Conservation (phyloP, 2,797 vertebrate species). For the Hippocampus kuda region DNA sequence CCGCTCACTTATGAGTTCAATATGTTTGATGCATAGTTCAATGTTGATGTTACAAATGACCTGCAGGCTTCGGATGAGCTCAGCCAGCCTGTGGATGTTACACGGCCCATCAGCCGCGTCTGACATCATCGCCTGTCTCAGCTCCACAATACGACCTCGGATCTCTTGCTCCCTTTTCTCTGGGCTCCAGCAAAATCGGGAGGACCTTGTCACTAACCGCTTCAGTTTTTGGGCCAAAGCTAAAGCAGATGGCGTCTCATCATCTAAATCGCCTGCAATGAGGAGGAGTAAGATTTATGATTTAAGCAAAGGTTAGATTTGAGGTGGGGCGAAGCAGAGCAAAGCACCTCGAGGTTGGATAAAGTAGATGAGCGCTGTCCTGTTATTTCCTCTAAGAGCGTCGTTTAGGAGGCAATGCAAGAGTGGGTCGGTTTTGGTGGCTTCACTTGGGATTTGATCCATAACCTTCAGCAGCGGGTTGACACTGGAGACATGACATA, state of each 20-base stretch:
- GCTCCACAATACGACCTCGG: conserved; percentile 49
- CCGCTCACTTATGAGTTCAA: neutral
- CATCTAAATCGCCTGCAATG: conserved; percentile 42
- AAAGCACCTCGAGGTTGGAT: conserved; percentile 67
- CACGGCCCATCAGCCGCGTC: conserved; percentile 29
- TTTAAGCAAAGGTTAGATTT: neutral
- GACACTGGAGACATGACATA: conserved; percentile 41
- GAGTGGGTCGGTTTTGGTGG: conserved; percentile 23
- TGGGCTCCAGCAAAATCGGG: conserved; percentile 59
- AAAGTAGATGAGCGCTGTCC: conserved; percentile 65
- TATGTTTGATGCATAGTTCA: neutral
- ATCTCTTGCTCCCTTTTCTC: conserved; percentile 34
- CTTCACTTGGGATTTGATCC: conserved; percentile 38
- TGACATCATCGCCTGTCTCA: conserved; percentile 59
- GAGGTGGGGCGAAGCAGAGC: neutral
- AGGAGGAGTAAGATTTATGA: neutral
- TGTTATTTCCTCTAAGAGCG: conserved; percentile 69
- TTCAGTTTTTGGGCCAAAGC: conserved; percentile 58
- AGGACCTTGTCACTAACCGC: conserved; percentile 51
- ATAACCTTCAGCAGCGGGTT: conserved; percentile 45
- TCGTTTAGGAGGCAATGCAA: conserved; percentile 59
- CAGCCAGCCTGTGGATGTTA: conserved; percentile 51
- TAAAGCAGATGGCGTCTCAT: conserved; percentile 60
- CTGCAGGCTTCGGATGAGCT: conserved; percentile 67
- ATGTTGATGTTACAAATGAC: conserved; percentile 36